These are phyloP conservation scores for Anthrax anthrax DNA, from an alignment of 2,888 invertebrate genomes.

Conservation along the genomic window DNA sequence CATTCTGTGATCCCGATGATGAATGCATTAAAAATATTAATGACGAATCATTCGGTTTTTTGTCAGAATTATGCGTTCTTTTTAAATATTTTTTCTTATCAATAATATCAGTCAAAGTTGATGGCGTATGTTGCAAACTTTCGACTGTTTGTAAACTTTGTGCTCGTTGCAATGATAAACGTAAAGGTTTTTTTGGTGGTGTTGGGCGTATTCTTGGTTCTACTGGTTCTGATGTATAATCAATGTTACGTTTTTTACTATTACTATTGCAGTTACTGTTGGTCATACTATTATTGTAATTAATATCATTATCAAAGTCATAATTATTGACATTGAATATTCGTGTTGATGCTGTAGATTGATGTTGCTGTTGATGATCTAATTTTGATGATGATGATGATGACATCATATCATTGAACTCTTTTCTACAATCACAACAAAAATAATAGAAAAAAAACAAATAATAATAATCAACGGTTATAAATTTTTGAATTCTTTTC, in stretches of 20 bases:
- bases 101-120: slow-evolving; percentile 15
- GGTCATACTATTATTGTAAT: slow-evolving; percentile 31
- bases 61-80: slow-evolving; percentile 26
- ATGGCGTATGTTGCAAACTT: slow-evolving; percentile 17
- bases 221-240: slow-evolving; percentile 46
- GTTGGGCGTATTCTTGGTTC: slow-evolving; percentile 49
- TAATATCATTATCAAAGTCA: slow-evolving; percentile 64
- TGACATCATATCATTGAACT: background rate
- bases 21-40: no score
- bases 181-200: slow-evolving; percentile 72
- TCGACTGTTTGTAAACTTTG: slow-evolving; percentile 63
- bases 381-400: background rate
- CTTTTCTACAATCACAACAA: no score
- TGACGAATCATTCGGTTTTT: slow-evolving; percentile 12
- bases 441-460: no score
- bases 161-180: slow-evolving; percentile 69
- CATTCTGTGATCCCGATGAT: slow-evolving; percentile 4
- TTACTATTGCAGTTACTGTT: no score
- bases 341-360: slow-evolving; percentile 17
- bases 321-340: slow-evolving; percentile 59
- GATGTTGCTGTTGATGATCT: background rate
- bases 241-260: slow-evolving; percentile 28
- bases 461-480: no score
- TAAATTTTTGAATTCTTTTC: background rate
- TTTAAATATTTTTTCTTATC: slow-evolving; percentile 29